phyloP scores from a whole-genome alignment of 2,888 invertebrate genomes.

The Lepidochrysops patricia region DNA sequence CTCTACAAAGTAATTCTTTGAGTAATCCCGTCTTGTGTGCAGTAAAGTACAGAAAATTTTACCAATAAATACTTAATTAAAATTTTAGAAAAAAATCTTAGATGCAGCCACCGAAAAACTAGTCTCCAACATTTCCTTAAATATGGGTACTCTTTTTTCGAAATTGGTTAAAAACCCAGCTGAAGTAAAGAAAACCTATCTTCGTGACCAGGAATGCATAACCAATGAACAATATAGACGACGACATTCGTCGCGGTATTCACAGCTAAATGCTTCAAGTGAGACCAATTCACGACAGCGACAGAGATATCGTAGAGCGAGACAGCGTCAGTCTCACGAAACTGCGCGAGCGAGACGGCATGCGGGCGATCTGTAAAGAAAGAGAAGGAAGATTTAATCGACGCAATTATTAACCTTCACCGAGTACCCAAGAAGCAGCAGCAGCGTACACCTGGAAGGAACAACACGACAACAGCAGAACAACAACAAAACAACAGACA shows the following conservation, averaged over 20 bases:
- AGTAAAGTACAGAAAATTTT: no score
- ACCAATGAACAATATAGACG: background rate
- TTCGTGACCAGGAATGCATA: background rate
- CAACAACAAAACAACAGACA: slow-evolving; percentile 47
- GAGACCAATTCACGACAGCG: no score
- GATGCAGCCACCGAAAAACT: no score
- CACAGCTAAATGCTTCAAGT: background rate
- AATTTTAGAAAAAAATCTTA: no score
- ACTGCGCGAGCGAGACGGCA: slow-evolving; percentile 34
- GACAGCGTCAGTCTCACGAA: background rate
- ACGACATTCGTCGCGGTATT: background rate
- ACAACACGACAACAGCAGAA: slow-evolving; percentile 42
- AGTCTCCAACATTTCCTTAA: no score
- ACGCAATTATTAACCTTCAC: slow-evolving; percentile 47
- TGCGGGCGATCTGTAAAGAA: slow-evolving; percentile 59
- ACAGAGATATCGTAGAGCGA: background rate
- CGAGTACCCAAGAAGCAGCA: slow-evolving; percentile 45
- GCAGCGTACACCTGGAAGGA: slow-evolving; percentile 44
- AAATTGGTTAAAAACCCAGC: no score
- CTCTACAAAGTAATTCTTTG: no score
- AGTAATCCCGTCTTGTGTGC: no score
- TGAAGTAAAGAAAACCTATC: background rate
- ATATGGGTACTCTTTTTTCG: no score
- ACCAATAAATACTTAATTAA: no score
- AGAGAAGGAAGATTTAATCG: slow-evolving; percentile 55